These are phyloP conservation scores for Callionymus lyra DNA, from an alignment of 2,113 vertebrate species.

Conservation along the genomic window DNA sequence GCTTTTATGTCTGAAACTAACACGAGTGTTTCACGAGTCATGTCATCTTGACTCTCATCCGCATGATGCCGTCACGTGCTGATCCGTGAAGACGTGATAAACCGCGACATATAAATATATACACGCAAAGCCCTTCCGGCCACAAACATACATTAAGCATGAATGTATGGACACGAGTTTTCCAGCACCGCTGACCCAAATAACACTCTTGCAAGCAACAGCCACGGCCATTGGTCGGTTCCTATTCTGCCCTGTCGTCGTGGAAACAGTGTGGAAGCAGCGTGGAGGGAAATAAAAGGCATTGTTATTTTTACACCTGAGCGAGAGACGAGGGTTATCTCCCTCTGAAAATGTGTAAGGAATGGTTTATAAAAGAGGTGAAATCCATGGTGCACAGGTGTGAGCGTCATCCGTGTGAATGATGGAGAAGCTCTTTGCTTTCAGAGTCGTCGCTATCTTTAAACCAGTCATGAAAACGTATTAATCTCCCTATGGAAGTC, in stretches of 20 bases:
- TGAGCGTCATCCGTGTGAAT: slow-evolving; percentile 26
- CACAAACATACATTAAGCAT: slow-evolving; percentile 3
- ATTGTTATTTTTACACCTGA: slow-evolving; percentile 4
- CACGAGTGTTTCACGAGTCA: not conserved
- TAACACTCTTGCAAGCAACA: slow-evolving; percentile 43
- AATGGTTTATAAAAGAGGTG: not conserved
- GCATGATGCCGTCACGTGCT: slow-evolving; percentile 4
- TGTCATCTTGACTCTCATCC: not conserved
- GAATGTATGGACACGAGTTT: slow-evolving; percentile 21
- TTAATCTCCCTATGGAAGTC: slow-evolving; percentile 37
- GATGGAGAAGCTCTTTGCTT: slow-evolving; percentile 30
- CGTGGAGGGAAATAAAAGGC: slow-evolving; percentile 32
- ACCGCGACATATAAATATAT: not conserved
- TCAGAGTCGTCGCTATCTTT: slow-evolving; percentile 33
- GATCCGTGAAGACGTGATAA: slow-evolving; percentile 2
- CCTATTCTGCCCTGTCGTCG: slow-evolving; percentile 64
- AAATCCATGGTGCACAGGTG: slow-evolving; percentile 2
- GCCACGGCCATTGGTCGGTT: slow-evolving; percentile 47
- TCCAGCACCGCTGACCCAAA: slow-evolving; percentile 54
- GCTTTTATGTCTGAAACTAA: not conserved
- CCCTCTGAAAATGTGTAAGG: not conserved
- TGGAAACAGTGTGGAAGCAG: slow-evolving; percentile 64
- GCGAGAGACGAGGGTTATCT: slow-evolving; percentile 25
- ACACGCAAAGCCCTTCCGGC: slow-evolving; percentile 9
- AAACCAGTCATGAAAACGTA: slow-evolving; percentile 52